phyloP scores from a whole-genome alignment of 1,140 invertebrate species.

The Elymnias hypermnestra region DNA sequence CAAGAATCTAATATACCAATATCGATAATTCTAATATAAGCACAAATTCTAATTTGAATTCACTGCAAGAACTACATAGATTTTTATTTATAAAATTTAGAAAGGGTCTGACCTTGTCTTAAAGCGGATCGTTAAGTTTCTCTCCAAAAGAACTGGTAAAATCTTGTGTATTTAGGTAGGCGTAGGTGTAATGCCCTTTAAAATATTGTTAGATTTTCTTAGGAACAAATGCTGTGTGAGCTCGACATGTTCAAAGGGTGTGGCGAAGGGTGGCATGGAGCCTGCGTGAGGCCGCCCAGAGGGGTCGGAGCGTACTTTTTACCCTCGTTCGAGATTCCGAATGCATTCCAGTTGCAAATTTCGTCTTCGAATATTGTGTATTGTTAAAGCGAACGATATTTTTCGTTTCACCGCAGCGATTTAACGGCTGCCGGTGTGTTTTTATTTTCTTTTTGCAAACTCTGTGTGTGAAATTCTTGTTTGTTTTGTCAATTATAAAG shows the following conservation, averaged over 20 bases:
- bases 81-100: no score
- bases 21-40: no score
- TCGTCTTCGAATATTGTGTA: constrained; percentile 21
- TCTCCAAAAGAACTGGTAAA: no score
- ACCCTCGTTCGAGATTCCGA: constrained; percentile 28
- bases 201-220: constrained; percentile 29
- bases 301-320: constrained; percentile 26
- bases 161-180: no score
- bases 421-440: neutral
- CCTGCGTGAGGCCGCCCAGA: constrained; percentile 31
- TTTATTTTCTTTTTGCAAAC: neutral
- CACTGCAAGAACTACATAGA: no score
- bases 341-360: constrained; percentile 32
- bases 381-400: constrained; percentile 1
- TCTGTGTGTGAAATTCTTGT: no score
- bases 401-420: neutral
- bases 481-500: no score
- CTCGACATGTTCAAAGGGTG: constrained; percentile 33
- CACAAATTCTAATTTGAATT: no score
- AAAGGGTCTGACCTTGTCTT: no score
- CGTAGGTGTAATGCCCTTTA: constrained; percentile 20
- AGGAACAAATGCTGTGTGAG: constrained; percentile 29
- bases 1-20: no score
- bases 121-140: no score
- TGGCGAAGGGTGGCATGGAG: constrained; percentile 28